Conservation (phyloP, 2,888 invertebrate species). For the Melanostoma scalare region DNA sequence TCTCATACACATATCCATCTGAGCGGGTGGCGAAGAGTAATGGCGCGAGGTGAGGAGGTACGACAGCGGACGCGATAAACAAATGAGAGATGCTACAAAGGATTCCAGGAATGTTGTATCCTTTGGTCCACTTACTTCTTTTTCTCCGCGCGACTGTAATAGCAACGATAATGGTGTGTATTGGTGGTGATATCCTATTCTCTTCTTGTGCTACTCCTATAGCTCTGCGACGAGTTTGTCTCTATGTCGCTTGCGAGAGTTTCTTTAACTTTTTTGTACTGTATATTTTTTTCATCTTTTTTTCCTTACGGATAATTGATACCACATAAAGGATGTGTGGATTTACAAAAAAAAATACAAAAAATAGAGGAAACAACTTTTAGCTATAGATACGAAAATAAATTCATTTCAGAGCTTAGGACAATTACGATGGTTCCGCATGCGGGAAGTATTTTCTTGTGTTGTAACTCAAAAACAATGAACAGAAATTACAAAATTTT, state of each 20-base stretch:
- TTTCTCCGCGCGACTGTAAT: slow-evolving; percentile 61
- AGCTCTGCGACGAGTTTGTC: neutral
- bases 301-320: slow-evolving; percentile 13
- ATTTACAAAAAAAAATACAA: neutral
- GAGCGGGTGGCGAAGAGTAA: neutral
- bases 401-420: neutral
- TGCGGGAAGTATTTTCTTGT: slow-evolving; percentile 14
- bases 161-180: slow-evolving; percentile 66
- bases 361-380: neutral
- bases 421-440: slow-evolving; percentile 9
- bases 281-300: slow-evolving; percentile 20
- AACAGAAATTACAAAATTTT: slow-evolving; percentile 16
- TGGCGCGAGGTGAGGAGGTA: no score
- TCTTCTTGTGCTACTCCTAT: slow-evolving; percentile 15
- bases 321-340: slow-evolving; percentile 35
- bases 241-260: slow-evolving; percentile 54
- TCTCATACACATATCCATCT: slow-evolving; percentile 19
- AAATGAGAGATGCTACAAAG: slow-evolving; percentile 69
- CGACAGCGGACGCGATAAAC: slow-evolving; percentile 43
- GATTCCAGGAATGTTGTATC: slow-evolving; percentile 71
- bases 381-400: neutral
- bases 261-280: slow-evolving; percentile 35
- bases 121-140: slow-evolving; percentile 67
- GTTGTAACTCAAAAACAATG: neutral
- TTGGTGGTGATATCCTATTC: slow-evolving; percentile 60